Evolutionary conservation across 2,888 invertebrate genomes (phyloP), one percentile per base, ranked within the genome.

Genomic region (Chloromyia formosa): DNA sequence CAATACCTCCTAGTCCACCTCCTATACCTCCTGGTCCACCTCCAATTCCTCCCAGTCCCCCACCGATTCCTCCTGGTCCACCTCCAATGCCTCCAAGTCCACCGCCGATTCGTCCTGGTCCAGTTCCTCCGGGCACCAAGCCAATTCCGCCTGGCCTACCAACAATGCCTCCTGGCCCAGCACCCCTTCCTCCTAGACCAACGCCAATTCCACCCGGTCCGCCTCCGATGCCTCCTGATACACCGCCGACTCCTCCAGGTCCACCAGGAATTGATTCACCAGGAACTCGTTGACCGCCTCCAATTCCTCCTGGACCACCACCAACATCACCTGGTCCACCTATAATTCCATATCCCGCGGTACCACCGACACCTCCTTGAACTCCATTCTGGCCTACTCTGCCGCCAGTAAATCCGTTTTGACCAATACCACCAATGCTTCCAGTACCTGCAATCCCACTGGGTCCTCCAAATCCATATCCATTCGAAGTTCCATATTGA

Each of bases 21-120:
- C 45, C 45, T 14, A 56, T 35, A 20, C 74, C 74, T 14, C 73
- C 68, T 14, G 53, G 22, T 27, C 73, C 72, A 16, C 72, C 56
- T 56, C 18, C 27, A 16, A 23, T 45, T 9, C 14, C 53, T 49
- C 20, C 69, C 5, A 12, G 69, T 22, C 49, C 62, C 3, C 62
- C 62, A 16, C 14, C 27, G 7, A 35, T 35, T 35, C 27, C 27
- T 35, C 27, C 27, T 4, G 27, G 7, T 35, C 27, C 27, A 49
- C 53, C 64, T 35, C 42, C 42, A 1, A 40, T 42, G n/a, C n/a
- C 45, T 20, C 20, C 42, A 82, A 40, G 79, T 79, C 73, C 82
- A 7, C 75, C 74, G 7, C 27, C 4, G 18, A 1, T 16, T 14
- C 22, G 22, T 49, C n/a, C 20, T 20, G 45, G 14, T 1, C 71